Percentiles rank a stretch among this genome's conserved stretches.
Evolutionary conservation across 1,140 invertebrate genomes (phyloP).

Genomic region (Drosophila athabasca): DNA sequence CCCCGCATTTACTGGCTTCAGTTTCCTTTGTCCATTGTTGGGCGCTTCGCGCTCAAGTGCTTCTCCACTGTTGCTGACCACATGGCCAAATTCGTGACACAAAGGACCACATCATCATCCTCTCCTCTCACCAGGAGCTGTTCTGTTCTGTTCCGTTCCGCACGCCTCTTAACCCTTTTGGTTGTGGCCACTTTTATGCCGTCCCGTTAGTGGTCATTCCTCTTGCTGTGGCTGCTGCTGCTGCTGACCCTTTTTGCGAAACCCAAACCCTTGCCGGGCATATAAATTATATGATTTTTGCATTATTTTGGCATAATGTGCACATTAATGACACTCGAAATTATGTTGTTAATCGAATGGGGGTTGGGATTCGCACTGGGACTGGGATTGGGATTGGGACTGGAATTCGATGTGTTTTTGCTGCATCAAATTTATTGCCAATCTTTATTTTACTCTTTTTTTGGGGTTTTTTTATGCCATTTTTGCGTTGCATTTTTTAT

Average conservation of each 20-base stretch:
- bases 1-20: not conserved
- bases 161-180: constrained; percentile 67
- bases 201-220: constrained; percentile 68
- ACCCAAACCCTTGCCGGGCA: constrained; percentile 40
- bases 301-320: constrained; percentile 80
- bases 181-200: constrained; percentile 71
- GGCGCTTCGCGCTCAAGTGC: constrained; percentile 43
- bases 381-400: too few relatives aligned
- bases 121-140: constrained; percentile 21
- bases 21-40: constrained; percentile 33
- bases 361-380: constrained; percentile 1
- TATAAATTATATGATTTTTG: constrained; percentile 80
- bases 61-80: constrained; percentile 60
- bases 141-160: constrained; percentile 6
- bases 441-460: constrained; percentile 37
- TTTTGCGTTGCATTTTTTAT: constrained; percentile 77
- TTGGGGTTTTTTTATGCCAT: constrained; percentile 72
- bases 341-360: constrained; percentile 76
- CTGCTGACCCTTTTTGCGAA: constrained; percentile 53
- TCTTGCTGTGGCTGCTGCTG: constrained; percentile 31
- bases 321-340: constrained; percentile 79
- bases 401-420: constrained; percentile 13
- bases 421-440: constrained; percentile 64
- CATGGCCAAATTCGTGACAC: constrained; percentile 65
- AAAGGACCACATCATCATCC: constrained; percentile 34